phyloP scores from a whole-genome alignment of 2,888 invertebrate genomes.

The Margaritifera margaritifera region DNA sequence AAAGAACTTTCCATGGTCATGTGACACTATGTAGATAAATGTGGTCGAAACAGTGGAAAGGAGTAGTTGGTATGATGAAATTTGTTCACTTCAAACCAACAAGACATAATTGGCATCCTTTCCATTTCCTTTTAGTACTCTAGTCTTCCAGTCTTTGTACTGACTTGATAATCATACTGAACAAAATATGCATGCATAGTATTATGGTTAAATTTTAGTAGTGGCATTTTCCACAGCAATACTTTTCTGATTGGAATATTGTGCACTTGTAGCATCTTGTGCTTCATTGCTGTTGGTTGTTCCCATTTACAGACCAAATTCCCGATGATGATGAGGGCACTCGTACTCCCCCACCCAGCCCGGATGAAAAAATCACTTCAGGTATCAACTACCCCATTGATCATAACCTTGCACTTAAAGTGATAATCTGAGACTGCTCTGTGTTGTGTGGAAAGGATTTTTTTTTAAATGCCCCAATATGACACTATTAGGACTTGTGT shows the following conservation, averaged over 20 bases:
- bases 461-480: not conserved
- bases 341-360: slow-evolving; percentile 64
- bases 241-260: not conserved
- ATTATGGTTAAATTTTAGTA: not conserved
- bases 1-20: no score
- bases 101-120: no score
- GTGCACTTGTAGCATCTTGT: not conserved
- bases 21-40: no score
- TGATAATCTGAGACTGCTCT: no score
- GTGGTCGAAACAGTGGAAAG: no score
- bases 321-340: slow-evolving; percentile 53
- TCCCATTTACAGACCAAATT: slow-evolving; percentile 16
- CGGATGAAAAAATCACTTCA: slow-evolving; percentile 52
- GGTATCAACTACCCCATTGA: slow-evolving; percentile 39
- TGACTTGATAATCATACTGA: no score
- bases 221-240: not conserved
- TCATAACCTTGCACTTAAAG: slow-evolving; percentile 2
- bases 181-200: not conserved
- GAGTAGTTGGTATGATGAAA: no score
- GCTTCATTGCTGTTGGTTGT: slow-evolving; percentile 2
- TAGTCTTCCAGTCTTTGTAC: no score
- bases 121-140: no score
- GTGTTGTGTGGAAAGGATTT: not conserved
- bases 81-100: no score
- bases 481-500: not conserved